A percentile compares a stretch with the other conserved stretches of the same genome.
Evolutionary conservation across 2,888 invertebrate genomes (phyloP).

Genomic region (Sinelater perroti): DNA sequence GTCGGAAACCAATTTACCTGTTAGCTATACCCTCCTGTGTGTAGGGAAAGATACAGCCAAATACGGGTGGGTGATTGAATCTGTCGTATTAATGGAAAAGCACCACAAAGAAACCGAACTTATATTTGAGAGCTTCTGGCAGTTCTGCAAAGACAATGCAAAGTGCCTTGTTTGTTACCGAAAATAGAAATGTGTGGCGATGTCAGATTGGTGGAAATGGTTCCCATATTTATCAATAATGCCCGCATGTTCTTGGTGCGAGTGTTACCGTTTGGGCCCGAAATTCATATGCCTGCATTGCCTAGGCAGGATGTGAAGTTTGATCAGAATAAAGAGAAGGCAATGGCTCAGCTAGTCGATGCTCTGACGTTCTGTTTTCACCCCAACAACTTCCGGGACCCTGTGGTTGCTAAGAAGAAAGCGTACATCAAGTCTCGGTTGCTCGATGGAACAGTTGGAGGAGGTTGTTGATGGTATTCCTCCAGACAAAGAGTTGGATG

Average conservation of each 20-base stretch:
- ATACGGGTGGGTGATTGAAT: slow-evolving; percentile 26
- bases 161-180: slow-evolving; percentile 26
- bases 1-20: slow-evolving; percentile 22
- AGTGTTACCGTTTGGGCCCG: slow-evolving; percentile 22
- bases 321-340: slow-evolving; percentile 12
- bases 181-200: slow-evolving; percentile 19
- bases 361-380: slow-evolving; percentile 31
- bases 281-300: background rate
- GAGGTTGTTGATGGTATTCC: slow-evolving; percentile 9
- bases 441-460: slow-evolving; percentile 18
- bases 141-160: slow-evolving; percentile 24
- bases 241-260: slow-evolving; percentile 26
- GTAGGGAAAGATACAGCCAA: slow-evolving; percentile 14
- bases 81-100: slow-evolving; percentile 22
- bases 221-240: slow-evolving; percentile 30
- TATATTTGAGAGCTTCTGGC: slow-evolving; percentile 32
- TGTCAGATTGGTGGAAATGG: slow-evolving; percentile 27
- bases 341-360: slow-evolving; percentile 20
- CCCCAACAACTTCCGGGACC: slow-evolving; percentile 25
- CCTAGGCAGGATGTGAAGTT: background rate
- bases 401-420: slow-evolving; percentile 19
- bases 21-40: slow-evolving; percentile 27
- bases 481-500: slow-evolving; percentile 18
- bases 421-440: slow-evolving; percentile 32
- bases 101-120: slow-evolving; percentile 17